Evolutionary conservation across 2,113 vertebrate species (phyloP), one percentile per base, ranked within the genome.

Genomic region (Tychaedon coryphoeus): DNA sequence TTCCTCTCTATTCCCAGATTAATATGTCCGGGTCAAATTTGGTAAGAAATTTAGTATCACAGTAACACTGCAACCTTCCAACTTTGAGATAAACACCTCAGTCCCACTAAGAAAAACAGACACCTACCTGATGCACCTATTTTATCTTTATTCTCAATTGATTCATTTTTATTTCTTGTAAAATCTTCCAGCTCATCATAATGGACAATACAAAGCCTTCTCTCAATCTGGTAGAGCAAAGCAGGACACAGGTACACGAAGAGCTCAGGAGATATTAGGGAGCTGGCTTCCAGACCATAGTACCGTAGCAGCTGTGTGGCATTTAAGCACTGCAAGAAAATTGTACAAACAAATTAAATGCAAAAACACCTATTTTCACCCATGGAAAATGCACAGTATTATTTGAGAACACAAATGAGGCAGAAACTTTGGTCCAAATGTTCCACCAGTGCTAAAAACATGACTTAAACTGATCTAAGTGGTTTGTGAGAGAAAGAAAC

Each of bases 181-280:
- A 98, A 67, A 86, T 98, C 98, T 96, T 98, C 98, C 65, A 98
- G 97, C 71, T 98, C 98, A 89, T 99, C 98, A 88, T 98, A 98
- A 97, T 99, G 99, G 33, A 97, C 98, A 96, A 99, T 99, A 96
- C 99, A 99, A 88, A 99, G 97, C 17, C 99, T 98, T 57, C 98
- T 99, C 93, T 99, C 99, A 45, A 99, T 99, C 93, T 99, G 99
- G 97, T 99, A 99, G 4, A 99, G 98, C 94, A 99, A 90, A 14
- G 99, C 99, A 7, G 99, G 99, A 83, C 99, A 99, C 74, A 99
- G 97, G 88, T 98, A 99, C 8, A 98, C 98, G 69, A 99, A 99
- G 71, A 99, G 95, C 18, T 93, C 97, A 7, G 98, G 98, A 76
- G 99, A 99, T 97, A 99, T 99, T 23, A 97, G 97, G 38, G 98